Conservation (phyloP, 2,797 vertebrate species). For the Smutsia gigantea region DNA sequence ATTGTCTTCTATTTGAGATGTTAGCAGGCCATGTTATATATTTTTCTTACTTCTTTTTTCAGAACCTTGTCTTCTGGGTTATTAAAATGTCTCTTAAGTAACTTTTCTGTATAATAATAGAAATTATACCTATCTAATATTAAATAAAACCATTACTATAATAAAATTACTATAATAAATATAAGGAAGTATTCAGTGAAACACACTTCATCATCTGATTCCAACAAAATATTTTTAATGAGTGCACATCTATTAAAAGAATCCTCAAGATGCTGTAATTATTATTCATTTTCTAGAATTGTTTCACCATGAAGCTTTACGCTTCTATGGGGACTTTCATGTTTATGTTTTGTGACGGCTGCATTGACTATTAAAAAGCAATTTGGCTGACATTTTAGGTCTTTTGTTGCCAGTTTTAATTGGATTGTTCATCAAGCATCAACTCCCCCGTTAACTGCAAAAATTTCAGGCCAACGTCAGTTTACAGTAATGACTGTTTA, state of each 20-base stretch:
- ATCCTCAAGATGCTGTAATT: conserved; percentile 89
- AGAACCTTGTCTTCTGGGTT: conserved; percentile 61
- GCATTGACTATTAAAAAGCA: conserved; percentile 92
- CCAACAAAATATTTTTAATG: conserved; percentile 89
- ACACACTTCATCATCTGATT: conserved; percentile 85
- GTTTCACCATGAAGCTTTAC: conserved; percentile 89
- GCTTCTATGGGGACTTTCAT: conserved; percentile 88
- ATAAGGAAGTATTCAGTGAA: conserved; percentile 83
- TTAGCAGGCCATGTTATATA: neutral
- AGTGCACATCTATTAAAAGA: conserved; percentile 87
- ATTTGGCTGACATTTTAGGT: conserved; percentile 92
- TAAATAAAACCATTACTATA: conserved; percentile 81
- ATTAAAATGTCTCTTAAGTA: conserved; percentile 78
- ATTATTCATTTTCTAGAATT: conserved; percentile 91
- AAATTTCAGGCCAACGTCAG: conserved; percentile 88
- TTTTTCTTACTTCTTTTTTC: conserved; percentile 44
- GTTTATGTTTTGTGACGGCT: conserved; percentile 91
- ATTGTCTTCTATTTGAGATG: conserved; percentile 24
- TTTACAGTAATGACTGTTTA: conserved; percentile 90
- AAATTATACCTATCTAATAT: conserved; percentile 79
- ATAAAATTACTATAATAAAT: conserved; percentile 84
- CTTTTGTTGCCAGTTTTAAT: conserved; percentile 92
- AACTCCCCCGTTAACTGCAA: conserved; percentile 90
- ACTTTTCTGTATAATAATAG: conserved; percentile 79
- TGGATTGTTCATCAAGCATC: conserved; percentile 92